Base-by-base conservation (phyloP, 30 jellyfish, hydroid and myxozoan species). In the Pelagia noctiluca region DNA sequence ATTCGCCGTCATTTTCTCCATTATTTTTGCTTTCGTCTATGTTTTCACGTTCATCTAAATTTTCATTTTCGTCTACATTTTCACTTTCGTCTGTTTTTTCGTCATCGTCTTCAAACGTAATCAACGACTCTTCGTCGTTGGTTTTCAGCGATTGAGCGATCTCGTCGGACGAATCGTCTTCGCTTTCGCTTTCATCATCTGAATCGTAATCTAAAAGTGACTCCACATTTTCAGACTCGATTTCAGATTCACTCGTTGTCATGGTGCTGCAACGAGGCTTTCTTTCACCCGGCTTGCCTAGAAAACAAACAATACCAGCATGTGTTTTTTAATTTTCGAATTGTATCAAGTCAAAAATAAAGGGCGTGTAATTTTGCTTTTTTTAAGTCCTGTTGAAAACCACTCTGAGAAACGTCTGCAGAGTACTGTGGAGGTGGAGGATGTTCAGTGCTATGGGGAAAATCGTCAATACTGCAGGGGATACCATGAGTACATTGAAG, bases 161-260 rank as follows among this genome's bases (percentile, higher is more conserved):
- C 7, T 30, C 21, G 26, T 52, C 68, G 28, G 68, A 52, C 12
- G 26, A 52, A 10, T 52, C 68, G 4, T 76, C 84, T 37, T 46
- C 70, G 70, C 29, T 24, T 31, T 71, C 69, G 18, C 38, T 35
- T 28, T 34, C 69, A 30, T 76, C 88, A 31, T 76, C 88, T 0
- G 29, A 2, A 13, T 57, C 78, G 63, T 76, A 48, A 50, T 57
- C 78, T 18, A 16, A 76, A 18, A 30, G 22, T 2, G 88, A 75
- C 5, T 50, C 76, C n/a, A 75, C 25, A 31, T 78, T 76, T 10
- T 73, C 75, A 19, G 22, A 1, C 19, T 73, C 85, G 3, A 73
- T 24, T 16, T 54, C 78, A 13, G 78, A 54, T 23, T 76, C 88
- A 0, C 88, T 49, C 1, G 46, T 76, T 13, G 60, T 33, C 29